A percentile compares a stretch with the other conserved stretches of the same genome.
Evolutionary conservation across 2,888 invertebrate genomes (phyloP).

Genomic region (Empis stercorea): DNA sequence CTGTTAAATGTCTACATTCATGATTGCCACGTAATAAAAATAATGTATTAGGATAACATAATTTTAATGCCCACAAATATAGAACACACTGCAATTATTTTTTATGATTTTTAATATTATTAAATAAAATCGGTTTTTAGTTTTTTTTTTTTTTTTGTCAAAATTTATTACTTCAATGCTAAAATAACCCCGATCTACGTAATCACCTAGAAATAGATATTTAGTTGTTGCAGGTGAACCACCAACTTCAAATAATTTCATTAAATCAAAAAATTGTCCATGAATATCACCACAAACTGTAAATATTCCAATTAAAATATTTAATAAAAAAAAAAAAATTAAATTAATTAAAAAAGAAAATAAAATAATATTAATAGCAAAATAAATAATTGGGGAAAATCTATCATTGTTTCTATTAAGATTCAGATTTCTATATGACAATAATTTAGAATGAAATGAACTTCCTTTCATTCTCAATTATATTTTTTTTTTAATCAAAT

Average conservation of each 20-base stretch:
- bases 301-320: too few species aligned
- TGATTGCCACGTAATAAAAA: conserved; percentile 99
- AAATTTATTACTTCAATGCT: conserved; percentile 36
- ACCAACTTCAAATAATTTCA: conserved; percentile 99
- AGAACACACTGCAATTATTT: conserved; percentile 95
- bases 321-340: too few species aligned
- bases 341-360: too few species aligned
- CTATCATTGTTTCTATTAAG: too few species aligned
- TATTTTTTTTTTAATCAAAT: too few species aligned
- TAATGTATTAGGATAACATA: conserved; percentile 95
- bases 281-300: conserved; percentile 99
- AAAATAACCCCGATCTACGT: conserved; percentile 96
- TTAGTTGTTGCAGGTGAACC: conserved; percentile 96
- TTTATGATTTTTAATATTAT: background rate
- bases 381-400: too few species aligned
- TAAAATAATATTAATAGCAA: too few species aligned
- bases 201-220: conserved; percentile 99
- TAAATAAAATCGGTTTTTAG: too few species aligned
- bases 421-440: too few species aligned
- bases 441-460: too few species aligned
- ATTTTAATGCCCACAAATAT: conserved; percentile 98
- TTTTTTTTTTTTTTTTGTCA: conserved; percentile 10
- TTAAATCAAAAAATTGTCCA: conserved; percentile 99
- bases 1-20: conserved; percentile 99
- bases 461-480: too few species aligned